These are phyloP conservation scores for Pitta sordida DNA, from an alignment of 2,113 vertebrate genomes.

Conservation along the genomic window DNA sequence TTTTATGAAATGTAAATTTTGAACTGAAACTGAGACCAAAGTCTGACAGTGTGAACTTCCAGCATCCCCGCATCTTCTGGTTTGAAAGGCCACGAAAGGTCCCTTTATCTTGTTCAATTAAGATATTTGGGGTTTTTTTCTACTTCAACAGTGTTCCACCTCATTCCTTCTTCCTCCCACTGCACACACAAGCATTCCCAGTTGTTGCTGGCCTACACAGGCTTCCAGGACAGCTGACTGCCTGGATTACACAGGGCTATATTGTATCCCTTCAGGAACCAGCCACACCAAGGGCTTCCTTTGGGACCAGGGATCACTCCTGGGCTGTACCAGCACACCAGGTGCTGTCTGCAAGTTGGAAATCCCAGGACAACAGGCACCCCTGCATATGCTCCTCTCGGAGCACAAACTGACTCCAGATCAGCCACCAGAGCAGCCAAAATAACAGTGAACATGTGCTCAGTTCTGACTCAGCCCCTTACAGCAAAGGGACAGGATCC, in stretches of 20 bases:
- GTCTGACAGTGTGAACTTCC: neutral
- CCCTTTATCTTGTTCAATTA: neutral
- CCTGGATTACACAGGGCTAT: constrained; percentile 37
- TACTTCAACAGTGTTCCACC: neutral
- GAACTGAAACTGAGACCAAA: neutral
- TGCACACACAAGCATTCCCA: constrained; percentile 38
- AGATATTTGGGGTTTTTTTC: neutral
- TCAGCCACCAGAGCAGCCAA: neutral
- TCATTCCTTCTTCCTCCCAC: constrained; percentile 16
- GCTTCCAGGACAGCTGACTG: constrained; percentile 45
- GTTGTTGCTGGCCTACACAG: constrained; percentile 17
- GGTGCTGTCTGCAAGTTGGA: neutral
- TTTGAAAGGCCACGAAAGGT: neutral
- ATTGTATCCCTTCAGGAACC: constrained; percentile 12
- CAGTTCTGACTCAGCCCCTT: neutral
- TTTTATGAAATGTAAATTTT: neutral
- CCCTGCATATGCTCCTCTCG: neutral
- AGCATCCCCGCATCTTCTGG: neutral
- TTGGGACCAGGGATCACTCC: neutral
- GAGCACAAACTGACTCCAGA: neutral
- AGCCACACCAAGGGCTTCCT: neutral
- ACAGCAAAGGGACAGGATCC: neutral
- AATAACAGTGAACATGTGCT: neutral
- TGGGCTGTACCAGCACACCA: neutral
- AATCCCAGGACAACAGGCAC: constrained; percentile 2